phyloP scores from a whole-genome alignment of 2,888 invertebrate species.

The Hirtodrosophila duncani region DNA sequence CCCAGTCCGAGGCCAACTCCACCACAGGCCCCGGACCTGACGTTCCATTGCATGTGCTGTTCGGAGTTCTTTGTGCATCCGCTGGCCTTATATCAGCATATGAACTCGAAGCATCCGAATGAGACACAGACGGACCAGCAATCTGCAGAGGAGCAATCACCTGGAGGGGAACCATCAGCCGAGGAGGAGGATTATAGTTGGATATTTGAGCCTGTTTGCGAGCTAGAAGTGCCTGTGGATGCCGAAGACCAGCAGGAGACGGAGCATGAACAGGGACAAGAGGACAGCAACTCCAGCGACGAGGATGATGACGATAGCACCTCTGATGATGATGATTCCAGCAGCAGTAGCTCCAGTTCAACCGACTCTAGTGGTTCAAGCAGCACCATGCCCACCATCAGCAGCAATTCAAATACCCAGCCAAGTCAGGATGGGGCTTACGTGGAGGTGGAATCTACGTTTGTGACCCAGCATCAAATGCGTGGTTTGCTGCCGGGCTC shows the following conservation, averaged over 20 bases:
- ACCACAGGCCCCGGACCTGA: slow-evolving; percentile 74
- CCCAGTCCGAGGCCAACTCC: slow-evolving; percentile 46
- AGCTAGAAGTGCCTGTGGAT: slow-evolving; percentile 47
- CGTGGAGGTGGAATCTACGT: slow-evolving; percentile 42
- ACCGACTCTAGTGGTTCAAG: slow-evolving; percentile 4
- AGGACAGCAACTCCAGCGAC: slow-evolving; percentile 51
- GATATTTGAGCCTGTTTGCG: slow-evolving; percentile 78
- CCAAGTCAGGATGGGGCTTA: slow-evolving; percentile 47
- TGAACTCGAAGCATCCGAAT: slow-evolving; percentile 74
- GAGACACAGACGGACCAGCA: slow-evolving; percentile 31
- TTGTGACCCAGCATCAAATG: no score
- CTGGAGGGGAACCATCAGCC: slow-evolving; percentile 41
- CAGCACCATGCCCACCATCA: slow-evolving; percentile 19
- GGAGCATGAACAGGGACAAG: slow-evolving; percentile 23
- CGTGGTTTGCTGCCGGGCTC: slow-evolving; percentile 28
- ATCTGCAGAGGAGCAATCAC: slow-evolving; percentile 11
- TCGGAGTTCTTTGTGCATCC: slow-evolving; percentile 75
- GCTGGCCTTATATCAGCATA: slow-evolving; percentile 74
- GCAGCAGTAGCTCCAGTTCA: slow-evolving; percentile 37
- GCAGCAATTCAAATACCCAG: slow-evolving; percentile 52
- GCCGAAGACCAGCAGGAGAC: slow-evolving; percentile 30
- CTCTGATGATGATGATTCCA: slow-evolving; percentile 59
- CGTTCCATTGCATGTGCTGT: slow-evolving; percentile 78
- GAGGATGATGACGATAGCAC: slow-evolving; percentile 19
- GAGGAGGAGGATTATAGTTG: slow-evolving; percentile 74